A percentile compares a stretch with the other conserved stretches of the same genome.
phyloP scores from a whole-genome alignment of 1,140 invertebrate genomes.

The Tetragnatha versicolor region DNA sequence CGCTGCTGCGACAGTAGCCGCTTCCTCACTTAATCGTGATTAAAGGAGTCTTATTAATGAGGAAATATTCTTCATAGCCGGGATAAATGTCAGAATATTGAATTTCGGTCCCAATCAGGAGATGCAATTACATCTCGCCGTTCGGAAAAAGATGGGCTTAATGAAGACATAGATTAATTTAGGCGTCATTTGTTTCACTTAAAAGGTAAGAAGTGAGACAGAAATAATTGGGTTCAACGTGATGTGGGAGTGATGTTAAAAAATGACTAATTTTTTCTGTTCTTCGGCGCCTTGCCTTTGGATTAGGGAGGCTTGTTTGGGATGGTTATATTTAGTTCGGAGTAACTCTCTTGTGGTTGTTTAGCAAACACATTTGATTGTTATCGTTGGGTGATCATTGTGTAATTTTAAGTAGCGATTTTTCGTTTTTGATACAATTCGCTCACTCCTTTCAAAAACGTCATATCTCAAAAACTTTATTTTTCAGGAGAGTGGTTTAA shows the following conservation, averaged over 20 bases:
- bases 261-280: not conserved
- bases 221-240: constrained; percentile 34
- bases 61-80: constrained; percentile 51
- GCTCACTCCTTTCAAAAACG: no score
- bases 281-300: constrained; percentile 11
- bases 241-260: constrained; percentile 8
- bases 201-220: constrained; percentile 39
- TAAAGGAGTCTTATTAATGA: constrained; percentile 51
- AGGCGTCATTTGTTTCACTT: constrained; percentile 54
- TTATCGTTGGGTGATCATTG: no score
- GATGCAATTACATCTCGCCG: constrained; percentile 46
- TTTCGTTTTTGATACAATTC: no score
- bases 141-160: constrained; percentile 48
- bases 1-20: not conserved
- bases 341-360: no score
- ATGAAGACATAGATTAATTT: constrained; percentile 56
- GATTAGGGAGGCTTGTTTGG: constrained; percentile 16
- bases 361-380: no score
- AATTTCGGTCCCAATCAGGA: constrained; percentile 50
- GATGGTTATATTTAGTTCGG: constrained; percentile 3
- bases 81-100: constrained; percentile 53
- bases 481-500: no score
- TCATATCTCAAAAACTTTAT: no score
- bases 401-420: no score
- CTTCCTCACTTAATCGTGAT: constrained; percentile 45